Evolutionary conservation across 2,888 invertebrate species (phyloP).

Genomic region (Leptura quadrifasciata): DNA sequence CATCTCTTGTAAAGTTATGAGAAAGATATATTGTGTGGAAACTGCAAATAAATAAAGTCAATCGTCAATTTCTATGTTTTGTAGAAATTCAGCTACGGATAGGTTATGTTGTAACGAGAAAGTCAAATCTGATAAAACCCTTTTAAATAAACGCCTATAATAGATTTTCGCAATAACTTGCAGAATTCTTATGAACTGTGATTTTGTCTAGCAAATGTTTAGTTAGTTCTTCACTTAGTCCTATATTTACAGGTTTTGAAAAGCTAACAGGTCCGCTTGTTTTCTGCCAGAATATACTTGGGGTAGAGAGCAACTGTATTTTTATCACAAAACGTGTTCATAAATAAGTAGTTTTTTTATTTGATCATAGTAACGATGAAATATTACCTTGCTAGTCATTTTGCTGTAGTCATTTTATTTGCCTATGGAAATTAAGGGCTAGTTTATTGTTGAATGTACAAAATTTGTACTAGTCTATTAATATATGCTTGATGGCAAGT

Average conservation of each 20-base stretch:
- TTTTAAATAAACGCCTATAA: not conserved
- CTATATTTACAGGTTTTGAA: not conserved
- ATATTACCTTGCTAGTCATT: too few species aligned
- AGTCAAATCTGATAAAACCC: not conserved
- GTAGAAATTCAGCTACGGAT: not conserved
- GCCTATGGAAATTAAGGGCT: too few species aligned
- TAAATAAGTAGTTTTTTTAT: too few species aligned
- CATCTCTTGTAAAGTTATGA: not conserved
- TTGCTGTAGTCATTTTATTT: too few species aligned
- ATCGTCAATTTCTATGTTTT: not conserved
- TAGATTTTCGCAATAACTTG: not conserved
- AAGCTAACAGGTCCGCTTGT: not conserved
- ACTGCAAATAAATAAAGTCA: too few species aligned
- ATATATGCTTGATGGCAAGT: too few species aligned
- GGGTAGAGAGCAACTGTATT: not conserved
- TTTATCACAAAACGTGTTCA: too few species aligned
- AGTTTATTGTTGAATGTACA: too few species aligned
- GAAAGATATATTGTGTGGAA: not conserved
- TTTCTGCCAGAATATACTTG: not conserved
- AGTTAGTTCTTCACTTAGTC: not conserved
- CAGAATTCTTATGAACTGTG: not conserved
- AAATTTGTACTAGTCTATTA: too few species aligned
- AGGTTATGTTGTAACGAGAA: not conserved
- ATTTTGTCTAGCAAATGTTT: not conserved
- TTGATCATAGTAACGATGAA: too few species aligned